Evolutionary conservation across 2,797 vertebrate species (phyloP).

Genomic region (Brachymystax lenok): DNA sequence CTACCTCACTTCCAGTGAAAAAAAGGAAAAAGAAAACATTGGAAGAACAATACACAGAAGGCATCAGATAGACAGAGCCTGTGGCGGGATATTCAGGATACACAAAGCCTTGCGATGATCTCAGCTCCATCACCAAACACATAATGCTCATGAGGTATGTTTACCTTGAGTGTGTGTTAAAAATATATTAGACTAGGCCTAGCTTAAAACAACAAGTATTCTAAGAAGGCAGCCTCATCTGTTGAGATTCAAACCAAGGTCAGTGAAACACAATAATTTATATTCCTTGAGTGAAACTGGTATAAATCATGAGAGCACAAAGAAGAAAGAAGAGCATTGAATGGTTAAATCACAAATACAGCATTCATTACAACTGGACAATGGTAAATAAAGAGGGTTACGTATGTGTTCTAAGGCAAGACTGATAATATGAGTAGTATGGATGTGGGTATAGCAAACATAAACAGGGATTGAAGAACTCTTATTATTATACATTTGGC

Average conservation of each 20-base stretch:
- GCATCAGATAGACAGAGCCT: conserved; percentile 26
- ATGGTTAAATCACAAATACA: not conserved
- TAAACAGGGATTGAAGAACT: no score
- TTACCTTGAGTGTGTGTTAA: no score
- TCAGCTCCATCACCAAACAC: not conserved
- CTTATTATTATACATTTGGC: no score
- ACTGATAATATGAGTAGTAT: no score
- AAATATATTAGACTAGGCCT: not conserved
- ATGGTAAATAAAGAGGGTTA: no score
- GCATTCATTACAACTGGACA: not conserved
- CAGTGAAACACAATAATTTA: not conserved
- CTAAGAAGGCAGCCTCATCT: not conserved
- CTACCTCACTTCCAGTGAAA: conserved; percentile 49
- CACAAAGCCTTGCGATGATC: not conserved
- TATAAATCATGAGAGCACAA: not conserved
- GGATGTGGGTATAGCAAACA: no score
- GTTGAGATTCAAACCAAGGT: not conserved
- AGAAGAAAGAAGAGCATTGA: not conserved
- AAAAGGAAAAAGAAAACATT: not conserved
- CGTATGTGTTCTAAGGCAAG: no score
- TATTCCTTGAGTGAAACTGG: not conserved
- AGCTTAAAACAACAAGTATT: not conserved
- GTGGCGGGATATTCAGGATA: conserved; percentile 42
- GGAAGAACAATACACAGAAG: conserved; percentile 36
- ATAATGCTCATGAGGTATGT: not conserved